Conservation (phyloP, 2,888 invertebrate genomes). For the Drosophila mettleri region DNA sequence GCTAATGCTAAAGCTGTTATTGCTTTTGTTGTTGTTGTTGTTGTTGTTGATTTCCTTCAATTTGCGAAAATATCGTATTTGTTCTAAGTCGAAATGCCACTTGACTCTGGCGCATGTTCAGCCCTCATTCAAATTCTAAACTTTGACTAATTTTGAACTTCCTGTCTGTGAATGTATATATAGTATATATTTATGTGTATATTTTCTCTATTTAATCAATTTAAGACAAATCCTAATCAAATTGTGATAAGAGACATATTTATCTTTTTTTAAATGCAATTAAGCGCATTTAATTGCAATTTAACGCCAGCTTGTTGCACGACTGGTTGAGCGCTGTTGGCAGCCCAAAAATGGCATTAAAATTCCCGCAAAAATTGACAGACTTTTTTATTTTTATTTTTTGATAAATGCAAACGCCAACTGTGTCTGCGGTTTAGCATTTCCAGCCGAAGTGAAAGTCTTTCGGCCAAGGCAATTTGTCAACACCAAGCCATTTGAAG, state of each 20-base stretch:
- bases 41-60: constrained; percentile 68
- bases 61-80: constrained; percentile 64
- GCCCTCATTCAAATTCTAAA: constrained; percentile 27
- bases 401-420: constrained; percentile 69
- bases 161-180: constrained; percentile 42
- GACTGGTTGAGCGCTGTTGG: constrained; percentile 42
- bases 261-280: constrained; percentile 59
- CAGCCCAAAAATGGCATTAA: constrained; percentile 44
- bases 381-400: constrained; percentile 63
- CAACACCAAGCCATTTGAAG: constrained; percentile 71
- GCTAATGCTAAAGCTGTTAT: constrained; percentile 18
- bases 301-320: constrained; percentile 19
- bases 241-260: constrained; percentile 66
- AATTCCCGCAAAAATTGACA: constrained; percentile 67
- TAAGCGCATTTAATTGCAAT: constrained; percentile 59
- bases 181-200: background rate
- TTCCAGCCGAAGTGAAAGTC: constrained; percentile 46
- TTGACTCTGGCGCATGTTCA: constrained; percentile 42
- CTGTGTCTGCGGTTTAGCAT: constrained; percentile 20
- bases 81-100: constrained; percentile 70
- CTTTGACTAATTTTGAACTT: constrained; percentile 59
- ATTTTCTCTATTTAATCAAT: constrained; percentile 37
- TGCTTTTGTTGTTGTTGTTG: constrained; percentile 20
- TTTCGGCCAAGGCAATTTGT: constrained; percentile 66
- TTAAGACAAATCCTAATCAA: constrained; percentile 59